Conservation (phyloP, 2,888 invertebrate species). For the Graphium colonna region DNA sequence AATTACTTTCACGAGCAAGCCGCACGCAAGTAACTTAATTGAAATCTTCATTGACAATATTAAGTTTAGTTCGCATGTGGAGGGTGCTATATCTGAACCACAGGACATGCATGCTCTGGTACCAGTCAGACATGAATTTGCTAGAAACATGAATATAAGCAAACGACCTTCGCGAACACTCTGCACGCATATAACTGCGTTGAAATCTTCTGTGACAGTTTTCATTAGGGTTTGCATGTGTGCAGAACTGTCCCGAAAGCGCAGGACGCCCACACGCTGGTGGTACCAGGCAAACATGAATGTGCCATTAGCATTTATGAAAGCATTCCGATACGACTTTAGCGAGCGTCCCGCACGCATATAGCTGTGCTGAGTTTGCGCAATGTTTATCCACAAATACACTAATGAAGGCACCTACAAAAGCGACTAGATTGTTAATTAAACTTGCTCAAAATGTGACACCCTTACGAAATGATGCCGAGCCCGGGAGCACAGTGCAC, state of each 20-base stretch:
- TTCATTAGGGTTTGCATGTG: slow-evolving; percentile 71
- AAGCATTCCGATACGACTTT: slow-evolving; percentile 28
- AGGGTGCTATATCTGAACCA: too few relatives aligned
- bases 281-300: slow-evolving; percentile 33
- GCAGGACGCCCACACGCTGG: slow-evolving; percentile 36
- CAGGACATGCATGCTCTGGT: too few relatives aligned
- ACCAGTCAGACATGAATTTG: too few relatives aligned
- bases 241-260: slow-evolving; percentile 52
- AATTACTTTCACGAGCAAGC: too few relatives aligned
- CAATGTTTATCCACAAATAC: slow-evolving; percentile 79
- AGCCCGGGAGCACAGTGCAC: slow-evolving; percentile 70
- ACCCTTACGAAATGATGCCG: slow-evolving; percentile 75
- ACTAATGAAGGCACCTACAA: slow-evolving; percentile 79
- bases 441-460: slow-evolving; percentile 80
- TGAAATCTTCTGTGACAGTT: slow-evolving; percentile 73
- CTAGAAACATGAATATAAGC: too few relatives aligned
- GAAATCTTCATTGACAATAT: too few relatives aligned
- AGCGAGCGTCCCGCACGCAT: slow-evolving; percentile 48
- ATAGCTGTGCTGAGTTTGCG: slow-evolving; percentile 55
- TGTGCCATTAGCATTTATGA: slow-evolving; percentile 21
- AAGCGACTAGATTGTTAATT: slow-evolving; percentile 80
- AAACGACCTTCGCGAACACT: too few relatives aligned
- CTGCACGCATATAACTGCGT: too few relatives aligned
- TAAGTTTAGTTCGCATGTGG: too few relatives aligned
- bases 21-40: too few relatives aligned